Conservation (phyloP, 2,113 vertebrate species). For the Pelmatolapia mariae region DNA sequence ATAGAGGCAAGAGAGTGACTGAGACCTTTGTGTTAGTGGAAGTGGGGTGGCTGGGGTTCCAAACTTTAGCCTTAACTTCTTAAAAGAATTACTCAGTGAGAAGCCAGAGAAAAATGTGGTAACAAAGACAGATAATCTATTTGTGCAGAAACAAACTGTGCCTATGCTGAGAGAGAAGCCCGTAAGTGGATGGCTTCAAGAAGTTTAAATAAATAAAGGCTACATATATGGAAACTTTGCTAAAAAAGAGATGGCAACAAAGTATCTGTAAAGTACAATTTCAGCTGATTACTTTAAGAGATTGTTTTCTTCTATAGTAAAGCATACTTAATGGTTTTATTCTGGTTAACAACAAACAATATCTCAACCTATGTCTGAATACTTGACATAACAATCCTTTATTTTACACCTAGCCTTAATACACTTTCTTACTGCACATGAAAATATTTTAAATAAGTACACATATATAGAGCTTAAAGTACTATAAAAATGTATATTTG, state of each 20-base stretch:
- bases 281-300: not conserved
- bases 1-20: conserved; percentile 40
- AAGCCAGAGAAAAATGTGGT: not conserved
- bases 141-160: not conserved
- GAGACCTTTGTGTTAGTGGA: conserved; percentile 35
- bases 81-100: conserved; percentile 24
- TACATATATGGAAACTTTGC: not conserved
- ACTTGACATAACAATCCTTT: not conserved
- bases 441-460: not conserved
- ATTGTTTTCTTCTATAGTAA: not conserved
- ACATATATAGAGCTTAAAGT: not conserved
- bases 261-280: not conserved
- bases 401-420: not conserved
- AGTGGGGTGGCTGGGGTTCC: not conserved
- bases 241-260: not conserved
- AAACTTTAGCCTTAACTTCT: conserved; percentile 12
- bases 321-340: not conserved
- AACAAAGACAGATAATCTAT: conserved; percentile 15
- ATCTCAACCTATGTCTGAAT: not conserved
- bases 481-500: not conserved
- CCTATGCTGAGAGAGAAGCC: not conserved
- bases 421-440: not conserved
- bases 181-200: not conserved
- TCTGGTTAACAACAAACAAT: not conserved
- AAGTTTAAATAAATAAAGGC: not conserved